Conservation (phyloP, 2,797 vertebrate genomes). For the Clarias fuscus region DNA sequence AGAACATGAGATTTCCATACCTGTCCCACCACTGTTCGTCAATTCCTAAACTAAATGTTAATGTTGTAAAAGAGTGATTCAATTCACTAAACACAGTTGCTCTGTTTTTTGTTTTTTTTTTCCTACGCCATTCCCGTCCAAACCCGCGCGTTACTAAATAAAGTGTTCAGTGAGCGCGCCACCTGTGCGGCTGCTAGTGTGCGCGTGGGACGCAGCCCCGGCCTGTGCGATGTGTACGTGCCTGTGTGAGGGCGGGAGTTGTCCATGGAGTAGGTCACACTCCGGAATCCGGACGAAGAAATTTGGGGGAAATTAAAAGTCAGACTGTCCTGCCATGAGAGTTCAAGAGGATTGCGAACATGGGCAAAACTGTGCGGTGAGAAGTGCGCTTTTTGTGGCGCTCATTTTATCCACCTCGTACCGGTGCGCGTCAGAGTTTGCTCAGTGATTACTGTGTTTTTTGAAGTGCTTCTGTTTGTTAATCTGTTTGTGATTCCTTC, state of each 20-base stretch:
- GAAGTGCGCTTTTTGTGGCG: conserved; percentile 45
- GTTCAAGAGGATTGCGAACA: conserved; percentile 66
- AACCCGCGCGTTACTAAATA: neutral
- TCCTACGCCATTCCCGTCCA: neutral
- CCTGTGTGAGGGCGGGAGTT: conserved; percentile 49
- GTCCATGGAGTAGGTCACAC: conserved; percentile 69
- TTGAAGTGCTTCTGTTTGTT: too few species aligned
- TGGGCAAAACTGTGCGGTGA: conserved; percentile 76
- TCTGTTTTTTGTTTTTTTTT: too few species aligned
- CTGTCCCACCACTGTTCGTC: too few species aligned
- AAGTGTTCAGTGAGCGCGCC: neutral
- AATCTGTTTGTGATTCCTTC: neutral
- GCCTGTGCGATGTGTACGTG: conserved; percentile 28
- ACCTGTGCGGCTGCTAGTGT: neutral
- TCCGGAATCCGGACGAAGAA: conserved; percentile 43
- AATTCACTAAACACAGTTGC: neutral
- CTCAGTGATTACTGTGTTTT: neutral
- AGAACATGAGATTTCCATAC: too few species aligned
- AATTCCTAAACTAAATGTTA: too few species aligned
- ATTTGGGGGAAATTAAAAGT: conserved; percentile 50
- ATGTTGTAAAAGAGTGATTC: too few species aligned
- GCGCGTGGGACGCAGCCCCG: neutral
- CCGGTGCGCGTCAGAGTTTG: neutral
- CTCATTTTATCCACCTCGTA: neutral
- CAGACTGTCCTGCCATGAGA: conserved; percentile 68